These are phyloP conservation scores for Drosophila tani DNA, from an alignment of 1,140 invertebrate genomes.

Conservation along the genomic window DNA sequence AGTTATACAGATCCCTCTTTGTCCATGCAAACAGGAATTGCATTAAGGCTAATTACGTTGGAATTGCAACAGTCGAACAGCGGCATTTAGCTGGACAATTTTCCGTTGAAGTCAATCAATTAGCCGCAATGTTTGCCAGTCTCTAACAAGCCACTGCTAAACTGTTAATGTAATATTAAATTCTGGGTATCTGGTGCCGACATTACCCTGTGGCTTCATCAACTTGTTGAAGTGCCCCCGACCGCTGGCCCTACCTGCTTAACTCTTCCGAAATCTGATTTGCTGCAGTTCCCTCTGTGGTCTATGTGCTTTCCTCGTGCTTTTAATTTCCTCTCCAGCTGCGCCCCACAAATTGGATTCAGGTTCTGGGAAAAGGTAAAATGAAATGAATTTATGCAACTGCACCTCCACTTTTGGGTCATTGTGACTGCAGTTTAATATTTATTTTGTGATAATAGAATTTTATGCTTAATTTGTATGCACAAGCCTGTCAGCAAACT, in stretches of 20 bases:
- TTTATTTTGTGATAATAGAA: slow-evolving; percentile 33
- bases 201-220: slow-evolving; percentile 1
- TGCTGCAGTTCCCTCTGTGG: slow-evolving; percentile 7
- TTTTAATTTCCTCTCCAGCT: slow-evolving; percentile 24
- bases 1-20: not conserved
- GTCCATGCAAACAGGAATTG: not conserved
- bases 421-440: slow-evolving; percentile 24
- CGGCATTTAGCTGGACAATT: not conserved
- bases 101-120: not conserved
- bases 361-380: slow-evolving; percentile 9
- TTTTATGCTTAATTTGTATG: slow-evolving; percentile 41
- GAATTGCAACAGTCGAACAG: not conserved
- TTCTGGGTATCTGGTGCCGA: not conserved
- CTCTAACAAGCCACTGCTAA: not conserved
- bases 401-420: slow-evolving; percentile 12
- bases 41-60: not conserved
- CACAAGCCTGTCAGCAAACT: slow-evolving; percentile 8
- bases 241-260: not conserved
- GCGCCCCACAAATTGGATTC: slow-evolving; percentile 27
- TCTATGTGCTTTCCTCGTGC: not conserved
- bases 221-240: slow-evolving; percentile 1
- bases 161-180: not conserved
- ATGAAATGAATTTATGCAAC: slow-evolving; percentile 10
- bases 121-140: not conserved
- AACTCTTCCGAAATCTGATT: slow-evolving; percentile 18